Base-by-base conservation (phyloP, 2,797 vertebrate genomes). In the Alcedo quadribrachys region DNA sequence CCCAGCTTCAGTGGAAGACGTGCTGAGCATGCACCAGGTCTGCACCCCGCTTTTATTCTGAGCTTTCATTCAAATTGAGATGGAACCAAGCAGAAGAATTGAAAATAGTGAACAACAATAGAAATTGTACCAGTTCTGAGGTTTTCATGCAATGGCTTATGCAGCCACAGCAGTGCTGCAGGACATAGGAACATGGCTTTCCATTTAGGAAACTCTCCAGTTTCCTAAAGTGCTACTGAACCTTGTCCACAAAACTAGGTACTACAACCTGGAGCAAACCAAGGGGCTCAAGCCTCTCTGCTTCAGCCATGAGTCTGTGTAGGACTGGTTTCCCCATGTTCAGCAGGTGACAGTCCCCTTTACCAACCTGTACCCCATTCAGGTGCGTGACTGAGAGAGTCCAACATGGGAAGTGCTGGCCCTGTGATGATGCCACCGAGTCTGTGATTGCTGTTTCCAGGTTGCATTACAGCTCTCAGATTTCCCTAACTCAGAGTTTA, bases 291-390 rank as follows among this genome's bases (percentile, higher is more conserved):
- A 27, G 48, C 19, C 28, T 21, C 24, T 2, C 2, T 50, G 60
- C 73, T 69, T 55, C 51, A 61, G 63, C 45, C 0, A 0, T 12
- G 32, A 4, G 4, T 30, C 35, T 8, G 3, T 24, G 77, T 9
- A 5, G 30, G 5, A 7, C 4, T 8, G 30, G 6, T 57, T 28
- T 86, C 32, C 32, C 33, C 21, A 10, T 0, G 2, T 12, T 45
- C 58, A 58, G 67, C n/a, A 30, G 48, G 40, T 48, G 62, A 10
- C 19, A 12, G 54, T 12, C 3, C 30, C 50, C 22, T 58, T 21
- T 28, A 10, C 63, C 67, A 40, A 58, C 57, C 60, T 17, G 7
- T 15, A 5, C 40, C 5, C 18, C 46, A 2, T 7, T 32, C 48
- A 7, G 15, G 19, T 1, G 27, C 45, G 1, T 5, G 20, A 15